Evolutionary conservation across 1,140 invertebrate species (phyloP).

Genomic region (Pectinophora gossypiella): DNA sequence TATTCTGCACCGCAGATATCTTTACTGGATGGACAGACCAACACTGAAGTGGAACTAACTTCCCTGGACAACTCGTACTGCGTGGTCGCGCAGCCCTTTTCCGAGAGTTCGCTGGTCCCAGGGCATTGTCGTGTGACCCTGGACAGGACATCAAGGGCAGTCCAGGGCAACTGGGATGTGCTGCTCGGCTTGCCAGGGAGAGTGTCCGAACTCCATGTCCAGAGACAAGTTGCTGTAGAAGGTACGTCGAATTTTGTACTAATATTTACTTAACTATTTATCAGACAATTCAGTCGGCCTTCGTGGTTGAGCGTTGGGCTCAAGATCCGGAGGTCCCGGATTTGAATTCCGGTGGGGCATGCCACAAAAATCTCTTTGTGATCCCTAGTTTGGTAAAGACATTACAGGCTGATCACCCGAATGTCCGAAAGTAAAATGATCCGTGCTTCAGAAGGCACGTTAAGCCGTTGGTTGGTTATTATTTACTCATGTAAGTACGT

Average conservation of each 20-base stretch:
- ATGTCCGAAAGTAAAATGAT: too few relatives aligned
- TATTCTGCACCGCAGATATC: conserved; percentile 29
- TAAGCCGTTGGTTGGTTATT: too few relatives aligned
- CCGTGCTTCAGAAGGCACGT: too few relatives aligned
- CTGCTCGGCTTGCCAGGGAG: conserved; percentile 44
- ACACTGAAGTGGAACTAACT: conserved; percentile 31
- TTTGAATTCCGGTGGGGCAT: too few relatives aligned
- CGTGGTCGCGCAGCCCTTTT: conserved; percentile 47
- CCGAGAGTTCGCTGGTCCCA: conserved; percentile 42
- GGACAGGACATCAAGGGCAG: conserved; percentile 46
- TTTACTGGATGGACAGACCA: conserved; percentile 34
- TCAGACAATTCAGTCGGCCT: too few relatives aligned
- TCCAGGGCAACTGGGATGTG: conserved; percentile 57
- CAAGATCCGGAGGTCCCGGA: too few relatives aligned
- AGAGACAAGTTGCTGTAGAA: conserved; percentile 37
- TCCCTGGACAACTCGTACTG: conserved; percentile 48
- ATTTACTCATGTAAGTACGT: too few relatives aligned
- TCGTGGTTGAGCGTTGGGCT: too few relatives aligned
- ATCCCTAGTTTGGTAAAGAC: too few relatives aligned
- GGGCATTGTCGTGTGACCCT: conserved; percentile 50
- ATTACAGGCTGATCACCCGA: too few relatives aligned
- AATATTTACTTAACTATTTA: too few relatives aligned
- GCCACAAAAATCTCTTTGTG: too few relatives aligned
- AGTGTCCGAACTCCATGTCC: conserved; percentile 38
- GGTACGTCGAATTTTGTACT: conserved; percentile 29